Evolutionary conservation across 2,797 vertebrate species (phyloP), one percentile per base, ranked within the genome.

Genomic region (Linurgus olivaceus): DNA sequence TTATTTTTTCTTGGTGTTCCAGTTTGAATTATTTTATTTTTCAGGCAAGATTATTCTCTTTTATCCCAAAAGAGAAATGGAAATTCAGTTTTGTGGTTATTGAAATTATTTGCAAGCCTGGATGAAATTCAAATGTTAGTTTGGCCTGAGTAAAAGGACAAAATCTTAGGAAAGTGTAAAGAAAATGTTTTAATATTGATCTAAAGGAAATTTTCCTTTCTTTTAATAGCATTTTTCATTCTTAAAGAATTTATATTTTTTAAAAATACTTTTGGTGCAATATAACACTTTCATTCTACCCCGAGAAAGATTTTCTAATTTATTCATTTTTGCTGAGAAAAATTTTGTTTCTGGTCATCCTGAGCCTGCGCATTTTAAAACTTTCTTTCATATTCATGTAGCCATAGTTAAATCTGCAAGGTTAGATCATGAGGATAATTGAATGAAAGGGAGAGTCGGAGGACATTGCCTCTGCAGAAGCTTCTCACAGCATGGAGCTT

Each of bases 91-190:
- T 51, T 44, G 66, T 65, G 74, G 70, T 90, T 84, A 84, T 93
- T 95, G 92, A 83, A 91, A 73, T 72, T 72, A 54, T 94, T 93
- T 93, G 76, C 65, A 72, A 86, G 82, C 54, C 73, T 90, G 44
- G 68, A 82, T 94, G 85, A 88, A 94, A 92, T 96, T 93, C 77
- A 93, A 85, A 81, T 78, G 40, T 51, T 42, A 62, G 61, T 75
- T 94, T 90, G 54, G 78, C 29, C 78, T 76, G 75, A 71, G 29
- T 7, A 61, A 54, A 85, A 93, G 63, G 72, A 57, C 40, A 74
- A 67, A 85, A 67, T 80, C 45, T 82, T 17, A 13, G 29, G 47
- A 57, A 94, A 76, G 5, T 48, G 42, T 62, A 55, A 93, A 81
- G 78, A 63, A 73, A 79, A 79, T 71, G 5, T 16, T 89, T 93